Percentiles rank a stretch among this genome's conserved stretches.
Conservation (phyloP, 2,113 vertebrate genomes). For the Procavia capensis region DNA sequence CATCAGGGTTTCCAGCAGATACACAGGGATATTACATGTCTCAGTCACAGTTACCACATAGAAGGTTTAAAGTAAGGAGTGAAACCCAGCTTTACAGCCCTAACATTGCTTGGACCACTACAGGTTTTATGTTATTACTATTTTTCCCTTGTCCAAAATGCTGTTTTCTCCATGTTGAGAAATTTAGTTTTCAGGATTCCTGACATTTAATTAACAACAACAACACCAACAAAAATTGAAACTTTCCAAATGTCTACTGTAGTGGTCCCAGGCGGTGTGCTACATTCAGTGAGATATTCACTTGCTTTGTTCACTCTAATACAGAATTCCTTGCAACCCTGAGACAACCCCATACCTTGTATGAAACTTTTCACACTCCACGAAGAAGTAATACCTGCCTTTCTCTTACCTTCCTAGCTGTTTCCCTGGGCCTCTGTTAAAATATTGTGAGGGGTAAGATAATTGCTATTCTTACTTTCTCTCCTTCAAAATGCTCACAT, state of each 20-base stretch:
- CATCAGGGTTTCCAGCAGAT: no score
- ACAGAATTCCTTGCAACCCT: not conserved
- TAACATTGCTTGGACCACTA: not conserved
- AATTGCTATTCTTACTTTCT: not conserved
- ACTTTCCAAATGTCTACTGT: not conserved
- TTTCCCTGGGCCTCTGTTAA: not conserved
- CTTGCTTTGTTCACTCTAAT: not conserved
- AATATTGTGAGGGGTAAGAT: not conserved
- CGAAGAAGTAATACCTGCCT: not conserved
- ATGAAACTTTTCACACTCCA: not conserved
- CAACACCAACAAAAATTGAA: not conserved
- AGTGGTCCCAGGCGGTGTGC: not conserved
- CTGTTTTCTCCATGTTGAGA: not conserved
- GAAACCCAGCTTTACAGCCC: not conserved
- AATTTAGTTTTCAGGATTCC: not conserved
- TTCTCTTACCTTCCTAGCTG: accelerated
- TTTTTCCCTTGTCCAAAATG: not conserved
- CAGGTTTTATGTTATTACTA: not conserved
- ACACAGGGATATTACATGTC: accelerated
- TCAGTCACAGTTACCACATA: not conserved
- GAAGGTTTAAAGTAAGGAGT: not conserved
- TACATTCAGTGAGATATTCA: not conserved
- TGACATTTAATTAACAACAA: not conserved
- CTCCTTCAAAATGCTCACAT: not conserved
- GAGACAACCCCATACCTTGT: not conserved